Evolutionary conservation across 2,888 invertebrate genomes (phyloP), one percentile per base, ranked within the genome.

Genomic region (Acanthopleura granulata): DNA sequence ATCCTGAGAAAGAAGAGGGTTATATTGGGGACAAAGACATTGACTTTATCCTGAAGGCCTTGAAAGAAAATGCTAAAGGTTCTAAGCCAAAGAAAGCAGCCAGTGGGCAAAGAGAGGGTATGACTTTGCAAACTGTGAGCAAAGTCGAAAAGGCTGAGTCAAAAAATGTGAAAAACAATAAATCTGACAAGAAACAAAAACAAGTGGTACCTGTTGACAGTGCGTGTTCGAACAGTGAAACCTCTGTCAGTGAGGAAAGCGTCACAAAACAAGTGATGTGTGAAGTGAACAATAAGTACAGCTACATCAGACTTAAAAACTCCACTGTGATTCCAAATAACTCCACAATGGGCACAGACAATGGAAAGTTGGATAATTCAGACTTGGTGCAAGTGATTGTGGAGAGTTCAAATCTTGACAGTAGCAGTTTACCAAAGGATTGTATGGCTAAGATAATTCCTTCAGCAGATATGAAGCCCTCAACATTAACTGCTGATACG

Each of bases 111-210:
- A 79, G 79, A 75, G 57, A 51, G 61, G 77, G 77, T 49, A 80
- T 76, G 66, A 9, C 74, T 30, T 40, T 51, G 51, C 72, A 73
- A 72, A 61, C 30, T 27, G 73, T 62, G 51, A 72, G 27, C n/a
- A 76, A 76, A 62, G 73, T n/a, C 66, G 78, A 75, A 40, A 77
- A 73, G 62, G 29, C 74, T 51, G 81, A 81, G 75, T 72, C 78
- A 73, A 50, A 72, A 25, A 61, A 72, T 27, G 61, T 77, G 11
- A 79, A 77, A 72, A 73, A 77, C 30, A 77, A 78, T n/a, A 76
- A 75, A 27, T 62, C 72, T 40, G 69, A 74, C 11, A 76, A 72
- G 57, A 50, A 66, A 27, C 66, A 66, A 16, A 66, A 66, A 66
- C 66, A 66, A 14, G 25, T 27, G 16, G 27, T 66, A 27, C 16